These are phyloP conservation scores for Diadophis punctatus DNA, from an alignment of 2,113 vertebrate genomes.

Conservation along the genomic window DNA sequence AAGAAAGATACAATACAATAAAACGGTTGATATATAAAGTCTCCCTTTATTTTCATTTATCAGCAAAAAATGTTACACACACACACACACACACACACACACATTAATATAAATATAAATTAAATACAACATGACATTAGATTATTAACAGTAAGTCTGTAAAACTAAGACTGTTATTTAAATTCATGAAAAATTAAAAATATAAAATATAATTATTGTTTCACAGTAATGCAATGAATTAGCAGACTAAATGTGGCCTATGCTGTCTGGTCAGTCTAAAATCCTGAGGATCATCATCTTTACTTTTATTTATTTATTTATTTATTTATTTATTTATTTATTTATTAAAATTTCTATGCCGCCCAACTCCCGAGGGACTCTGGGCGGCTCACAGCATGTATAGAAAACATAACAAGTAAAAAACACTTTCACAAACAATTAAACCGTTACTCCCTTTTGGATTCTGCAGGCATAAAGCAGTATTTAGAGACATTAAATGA, in stretches of 20 bases:
- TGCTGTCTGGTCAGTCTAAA: neutral
- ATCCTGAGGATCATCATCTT: neutral
- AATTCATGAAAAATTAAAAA: neutral
- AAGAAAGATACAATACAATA: neutral
- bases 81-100: too few species aligned
- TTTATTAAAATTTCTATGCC: too few species aligned
- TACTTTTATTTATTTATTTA: too few species aligned
- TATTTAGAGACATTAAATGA: neutral
- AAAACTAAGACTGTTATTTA: neutral
- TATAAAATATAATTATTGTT: neutral
- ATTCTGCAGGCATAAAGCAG: neutral
- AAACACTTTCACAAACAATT: neutral
- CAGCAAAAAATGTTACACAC: too few species aligned
- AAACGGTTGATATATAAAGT: too few species aligned
- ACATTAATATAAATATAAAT: too few species aligned
- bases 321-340: too few species aligned
- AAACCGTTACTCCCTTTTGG: neutral
- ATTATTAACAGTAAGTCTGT: neutral
- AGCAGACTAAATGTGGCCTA: neutral
- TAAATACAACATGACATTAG: neutral
- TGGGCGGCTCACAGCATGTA: too few species aligned
- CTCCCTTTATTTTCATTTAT: too few species aligned
- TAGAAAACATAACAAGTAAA: too few species aligned
- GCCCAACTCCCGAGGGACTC: too few species aligned
- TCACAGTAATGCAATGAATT: neutral